Evolutionary conservation across 53 echinoderm and acorn worm genomes (phyloP), one percentile per base, ranked within the genome.

Genomic region (Astropecten irregularis): DNA sequence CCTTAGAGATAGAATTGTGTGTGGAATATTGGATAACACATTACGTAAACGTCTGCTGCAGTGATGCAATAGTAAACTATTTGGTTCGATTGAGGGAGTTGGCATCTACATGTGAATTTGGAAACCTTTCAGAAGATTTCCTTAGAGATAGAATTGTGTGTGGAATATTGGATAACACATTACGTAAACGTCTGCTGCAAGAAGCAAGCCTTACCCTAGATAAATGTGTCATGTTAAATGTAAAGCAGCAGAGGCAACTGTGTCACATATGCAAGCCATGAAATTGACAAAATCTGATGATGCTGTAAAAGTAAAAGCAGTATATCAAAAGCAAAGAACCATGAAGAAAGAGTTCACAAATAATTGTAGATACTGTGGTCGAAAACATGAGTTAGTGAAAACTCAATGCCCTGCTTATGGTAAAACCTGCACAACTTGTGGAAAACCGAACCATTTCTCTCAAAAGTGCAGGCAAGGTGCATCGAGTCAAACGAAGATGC

Each of bases 201-300:
- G 65, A 64, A 64, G 10, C 65, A 37, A 35, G 38, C 38, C n/a
- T 64, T 8, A 64, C 23, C 3, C 38, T 64, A n/a, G 65, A 64
- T 18, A 64, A 64, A 64, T 37, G 65, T 64, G 65, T 64, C 29
- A 61, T 59, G 46, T 15, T 61, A 8, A n/a, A n/a, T 79, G 79
- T 46, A 79, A 79, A 46, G 56, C 79, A 9, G 62, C 61, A 40
- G 79, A 79, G 36, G 61, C 79, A 11, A 60, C 79, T 4, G 28
- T 60, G 25, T 2, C 32, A 20, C 79, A 79, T 4, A 60, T 79
- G 79, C 15, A 79, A 61, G 79, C 59, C 40, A 79, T 79, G 77
- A 35, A 40, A 23, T 29, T 53, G 25, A n/a, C 29, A 21, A 32
- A 28, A 48, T 9, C 29, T 4, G 49, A 49, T 47, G 26, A 70